These are phyloP conservation scores for Paedocypris micromegethes DNA, from an alignment of 2,797 vertebrate species.

Conservation along the genomic window DNA sequence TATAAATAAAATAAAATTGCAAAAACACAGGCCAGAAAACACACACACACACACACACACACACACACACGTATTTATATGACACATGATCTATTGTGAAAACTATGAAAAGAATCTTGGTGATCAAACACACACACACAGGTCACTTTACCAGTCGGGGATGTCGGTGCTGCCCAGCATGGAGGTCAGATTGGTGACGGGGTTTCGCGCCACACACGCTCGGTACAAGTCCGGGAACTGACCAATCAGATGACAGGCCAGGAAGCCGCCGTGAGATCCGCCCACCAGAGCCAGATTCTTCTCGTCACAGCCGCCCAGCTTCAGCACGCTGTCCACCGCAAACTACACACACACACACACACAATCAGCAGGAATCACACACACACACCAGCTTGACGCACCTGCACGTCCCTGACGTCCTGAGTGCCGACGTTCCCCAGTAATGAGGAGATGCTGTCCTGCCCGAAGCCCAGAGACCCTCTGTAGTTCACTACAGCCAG, in stretches of 20 bases:
- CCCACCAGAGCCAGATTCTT: conserved; percentile 77
- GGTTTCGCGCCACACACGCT: conserved; percentile 84
- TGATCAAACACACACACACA: too few relatives aligned
- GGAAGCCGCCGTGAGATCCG: conserved; percentile 92
- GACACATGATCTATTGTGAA: too few relatives aligned
- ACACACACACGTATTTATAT: too few relatives aligned
- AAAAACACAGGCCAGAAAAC: background rate
- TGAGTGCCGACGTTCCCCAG: conserved; percentile 84
- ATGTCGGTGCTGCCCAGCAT: conserved; percentile 89
- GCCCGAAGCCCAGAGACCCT: conserved; percentile 89
- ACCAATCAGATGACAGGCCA: conserved; percentile 91
- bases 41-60: too few relatives aligned
- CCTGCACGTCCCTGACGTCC: conserved; percentile 91
- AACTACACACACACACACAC: conserved; percentile 55
- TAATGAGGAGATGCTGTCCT: conserved; percentile 84
- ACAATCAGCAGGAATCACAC: too few relatives aligned
- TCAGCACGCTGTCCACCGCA: conserved; percentile 80
- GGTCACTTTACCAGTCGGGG: conserved; percentile 83
- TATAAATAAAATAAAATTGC: too few relatives aligned
- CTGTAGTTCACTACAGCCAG: conserved; percentile 87
- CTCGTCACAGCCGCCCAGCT: conserved; percentile 64
- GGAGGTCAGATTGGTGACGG: conserved; percentile 85
- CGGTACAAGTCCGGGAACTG: conserved; percentile 86
- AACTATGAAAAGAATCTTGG: too few relatives aligned
- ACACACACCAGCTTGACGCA: too few relatives aligned